Evolutionary conservation across 92 coral and sea anemone genomes (phyloP), one percentile per base, ranked within the genome.

Genomic region (Nematostella vectensis): DNA sequence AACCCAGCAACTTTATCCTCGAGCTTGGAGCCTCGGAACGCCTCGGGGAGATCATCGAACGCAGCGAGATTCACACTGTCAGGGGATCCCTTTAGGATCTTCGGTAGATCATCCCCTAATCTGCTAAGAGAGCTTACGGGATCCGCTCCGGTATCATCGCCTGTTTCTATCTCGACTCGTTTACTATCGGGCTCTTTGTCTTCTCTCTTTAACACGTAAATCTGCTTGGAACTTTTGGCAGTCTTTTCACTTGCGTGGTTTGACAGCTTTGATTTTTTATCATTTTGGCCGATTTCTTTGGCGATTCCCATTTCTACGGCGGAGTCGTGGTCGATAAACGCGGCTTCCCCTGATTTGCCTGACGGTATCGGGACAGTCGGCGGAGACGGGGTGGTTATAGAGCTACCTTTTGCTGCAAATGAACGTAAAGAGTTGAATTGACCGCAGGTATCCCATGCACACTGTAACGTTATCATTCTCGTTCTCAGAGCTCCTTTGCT

Each of bases 101-200:
- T 53, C 33, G 39, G 19, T 11, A 25, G 33, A n/a, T 25, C 17
- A 24, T 1, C 27, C 40, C 6, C 55, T 19, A 24, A 25, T 54
- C 44, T 39, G 6, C 31, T 53, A 3, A 55, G 18, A 52, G 18
- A 18, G 4, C 62, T n/a, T 43, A 55, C 54, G 0, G 47, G 62
- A 13, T 27, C 30, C 2, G 72, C 24, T 25, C 45, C 27, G n/a
- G n/a, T n/a, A 16, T 48, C 45, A 36, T 54, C 57, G 2, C 72
- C 72, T 18, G 61, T 37, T 27, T 66, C 72, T 18, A 66, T 66
- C 29, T 66, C 62, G 3, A 66, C 72, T 55, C 72, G 27, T 29
- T 40, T 64, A 36, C 28, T 54, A 0, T 11, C 25, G 13, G 21
- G 0, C 1, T 22, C 17, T 50, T 50, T 52, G 24, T 20, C 36